Evolutionary conservation across 2,888 invertebrate species (phyloP).

Genomic region (Daptonema setosum): DNA sequence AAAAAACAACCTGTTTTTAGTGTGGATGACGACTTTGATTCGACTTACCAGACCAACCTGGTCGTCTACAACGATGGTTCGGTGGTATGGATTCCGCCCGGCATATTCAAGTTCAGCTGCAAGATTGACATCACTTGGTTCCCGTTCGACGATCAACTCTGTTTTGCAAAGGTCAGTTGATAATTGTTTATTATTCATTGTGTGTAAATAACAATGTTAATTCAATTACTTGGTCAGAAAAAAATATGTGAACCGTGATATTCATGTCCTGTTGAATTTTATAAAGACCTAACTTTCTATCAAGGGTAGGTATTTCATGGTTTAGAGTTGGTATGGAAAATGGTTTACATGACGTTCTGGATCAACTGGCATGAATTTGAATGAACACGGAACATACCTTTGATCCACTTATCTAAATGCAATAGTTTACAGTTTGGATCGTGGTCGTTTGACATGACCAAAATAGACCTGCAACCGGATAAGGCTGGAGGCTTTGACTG

Average conservation of each 20-base stretch:
- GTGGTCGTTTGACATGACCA: conserved; percentile 75
- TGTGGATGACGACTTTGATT: conserved; percentile 30
- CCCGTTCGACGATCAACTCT: conserved; percentile 92
- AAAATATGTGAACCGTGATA: too few relatives aligned
- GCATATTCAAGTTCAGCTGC: conserved; percentile 93
- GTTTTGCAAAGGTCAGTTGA: conserved; percentile 41
- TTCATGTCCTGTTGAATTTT: too few relatives aligned
- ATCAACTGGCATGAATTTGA: too few relatives aligned
- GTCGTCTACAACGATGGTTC: conserved; percentile 25
- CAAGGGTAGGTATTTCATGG: too few relatives aligned
- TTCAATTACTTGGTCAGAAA: too few relatives aligned
- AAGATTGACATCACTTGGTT: conserved; percentile 99
- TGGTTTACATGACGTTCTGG: too few relatives aligned
- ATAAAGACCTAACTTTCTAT: too few relatives aligned
- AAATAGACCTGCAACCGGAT: conserved; percentile 51
- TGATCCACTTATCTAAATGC: too few relatives aligned
- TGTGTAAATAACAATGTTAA: too few relatives aligned
- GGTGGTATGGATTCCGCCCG: conserved; percentile 30
- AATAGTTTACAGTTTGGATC: conserved; percentile 87
- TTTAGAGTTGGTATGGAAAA: too few relatives aligned
- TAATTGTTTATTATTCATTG: not conserved
- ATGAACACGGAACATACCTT: too few relatives aligned
- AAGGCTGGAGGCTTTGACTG: conserved; percentile 78
- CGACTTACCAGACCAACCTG: conserved; percentile 29
- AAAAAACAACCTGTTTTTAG: too few relatives aligned